Base-by-base conservation (phyloP, 92 coral and sea anemone genomes). In the Phymanthus crucifer region DNA sequence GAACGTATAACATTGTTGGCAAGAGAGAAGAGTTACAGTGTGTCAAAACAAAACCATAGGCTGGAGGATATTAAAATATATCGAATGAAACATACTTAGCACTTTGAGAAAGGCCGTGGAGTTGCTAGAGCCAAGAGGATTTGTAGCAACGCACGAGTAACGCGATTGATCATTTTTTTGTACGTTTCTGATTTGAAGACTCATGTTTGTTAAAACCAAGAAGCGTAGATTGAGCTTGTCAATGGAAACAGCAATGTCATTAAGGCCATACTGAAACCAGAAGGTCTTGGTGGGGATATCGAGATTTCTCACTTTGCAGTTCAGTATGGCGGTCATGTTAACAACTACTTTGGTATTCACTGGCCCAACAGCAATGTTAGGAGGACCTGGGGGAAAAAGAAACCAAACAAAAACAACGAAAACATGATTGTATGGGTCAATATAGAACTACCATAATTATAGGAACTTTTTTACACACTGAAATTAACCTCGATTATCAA, bases 91-190 rank as follows among this genome's bases (percentile, higher is more conserved):
- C 95, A 16, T 87, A 92, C 97, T 90, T 40, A 92, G 71, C 54
- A 92, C 93, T 48, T 87, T 90, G 37, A 92, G 90, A 76, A 78
- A 82, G 6, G 94, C 94, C 19, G 87, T 58, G 27, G 72, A 80
- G 27, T 48, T 87, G 45, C 78, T 83, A 33, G 78, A 73, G 32
- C 97, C 94, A 18, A 92, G 72, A 47, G 87, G 88, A 57, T 92
- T 92, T 37, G 88, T 90, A 8, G 88, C 95, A 19, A 50, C 71
- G 50, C 98, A 93, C 29, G 73, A 74, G 58, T 93, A 93, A 35
- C 48, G 46, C 2, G 93, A 95, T 68, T 93, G 91, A 48, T 93
- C 98, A 18, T 68, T 57, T 76, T 82, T 93, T 83, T 88, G 79
- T 1, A 81, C 89, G 17, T 40, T 21, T 32, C 66, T 70, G 52